Conservation (phyloP, 2,797 vertebrate genomes). For the Poecilia gillii region DNA sequence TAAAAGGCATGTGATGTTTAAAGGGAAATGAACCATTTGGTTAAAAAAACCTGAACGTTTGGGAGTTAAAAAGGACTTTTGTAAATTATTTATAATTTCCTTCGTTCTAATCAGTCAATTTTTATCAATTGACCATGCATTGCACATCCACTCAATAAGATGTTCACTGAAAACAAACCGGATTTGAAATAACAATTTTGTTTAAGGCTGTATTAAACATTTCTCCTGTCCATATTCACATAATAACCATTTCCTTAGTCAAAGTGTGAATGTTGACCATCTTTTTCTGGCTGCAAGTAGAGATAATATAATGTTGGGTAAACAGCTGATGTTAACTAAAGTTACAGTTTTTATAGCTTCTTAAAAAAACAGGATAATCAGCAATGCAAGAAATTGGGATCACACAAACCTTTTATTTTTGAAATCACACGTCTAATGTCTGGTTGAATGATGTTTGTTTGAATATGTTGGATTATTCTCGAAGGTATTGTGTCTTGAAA, state of each 20-base stretch:
- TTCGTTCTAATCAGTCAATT: neutral
- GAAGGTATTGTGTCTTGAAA: neutral
- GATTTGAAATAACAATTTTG: neutral
- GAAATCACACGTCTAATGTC: too few relatives aligned
- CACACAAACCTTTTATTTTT: too few relatives aligned
- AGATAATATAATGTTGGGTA: too few relatives aligned
- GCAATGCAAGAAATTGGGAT: too few relatives aligned
- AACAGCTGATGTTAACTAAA: too few relatives aligned
- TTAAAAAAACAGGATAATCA: too few relatives aligned
- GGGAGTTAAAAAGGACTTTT: neutral
- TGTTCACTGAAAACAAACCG: neutral
- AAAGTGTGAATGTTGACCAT: neutral
- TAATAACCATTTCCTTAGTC: neutral
- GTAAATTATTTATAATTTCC: neutral
- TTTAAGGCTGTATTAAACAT: neutral
- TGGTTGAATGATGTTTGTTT: too few relatives aligned
- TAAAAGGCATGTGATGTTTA: neutral
- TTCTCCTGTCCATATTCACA: neutral
- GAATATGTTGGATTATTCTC: too few relatives aligned
- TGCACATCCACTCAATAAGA: neutral
- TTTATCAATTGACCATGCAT: neutral
- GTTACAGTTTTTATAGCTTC: too few relatives aligned
- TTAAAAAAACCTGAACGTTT: neutral
- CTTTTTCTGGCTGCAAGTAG: too few relatives aligned
- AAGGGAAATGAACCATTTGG: neutral